Conservation (phyloP, 2,113 vertebrate genomes). For the Meleagris gallopavo region DNA sequence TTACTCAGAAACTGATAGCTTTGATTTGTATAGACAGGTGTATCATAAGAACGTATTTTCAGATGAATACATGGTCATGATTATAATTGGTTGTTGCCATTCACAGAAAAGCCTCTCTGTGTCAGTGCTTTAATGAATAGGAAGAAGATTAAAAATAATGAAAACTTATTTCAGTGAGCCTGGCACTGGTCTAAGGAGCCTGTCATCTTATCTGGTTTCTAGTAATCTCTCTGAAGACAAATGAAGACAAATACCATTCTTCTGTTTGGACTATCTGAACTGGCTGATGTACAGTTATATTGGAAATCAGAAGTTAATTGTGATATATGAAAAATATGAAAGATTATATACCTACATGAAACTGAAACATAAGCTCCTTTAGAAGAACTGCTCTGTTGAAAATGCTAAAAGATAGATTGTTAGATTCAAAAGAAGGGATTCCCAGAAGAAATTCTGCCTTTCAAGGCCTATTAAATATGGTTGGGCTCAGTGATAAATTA, state of each 20-base stretch:
- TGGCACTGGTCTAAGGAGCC: neutral
- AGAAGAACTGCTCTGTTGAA: neutral
- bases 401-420: neutral
- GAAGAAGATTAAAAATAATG: neutral
- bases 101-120: neutral
- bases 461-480: rapidly evolving
- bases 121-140: neutral
- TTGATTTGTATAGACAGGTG: too few relatives aligned
- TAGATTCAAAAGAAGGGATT: neutral
- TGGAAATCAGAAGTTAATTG: neutral
- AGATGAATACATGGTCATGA: neutral
- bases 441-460: neutral
- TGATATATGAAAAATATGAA: neutral
- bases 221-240: neutral
- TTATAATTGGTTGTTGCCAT: neutral
- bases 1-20: neutral
- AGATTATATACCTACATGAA: neutral
- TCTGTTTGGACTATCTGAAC: neutral
- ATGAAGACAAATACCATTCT: neutral
- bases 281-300: neutral
- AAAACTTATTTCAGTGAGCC: neutral
- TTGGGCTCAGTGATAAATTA: neutral
- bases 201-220: neutral
- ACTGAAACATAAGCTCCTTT: neutral
- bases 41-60: too few relatives aligned